Evolutionary conservation across 2,113 vertebrate genomes (phyloP).

Genomic region (Thinocorus orbignyianus): DNA sequence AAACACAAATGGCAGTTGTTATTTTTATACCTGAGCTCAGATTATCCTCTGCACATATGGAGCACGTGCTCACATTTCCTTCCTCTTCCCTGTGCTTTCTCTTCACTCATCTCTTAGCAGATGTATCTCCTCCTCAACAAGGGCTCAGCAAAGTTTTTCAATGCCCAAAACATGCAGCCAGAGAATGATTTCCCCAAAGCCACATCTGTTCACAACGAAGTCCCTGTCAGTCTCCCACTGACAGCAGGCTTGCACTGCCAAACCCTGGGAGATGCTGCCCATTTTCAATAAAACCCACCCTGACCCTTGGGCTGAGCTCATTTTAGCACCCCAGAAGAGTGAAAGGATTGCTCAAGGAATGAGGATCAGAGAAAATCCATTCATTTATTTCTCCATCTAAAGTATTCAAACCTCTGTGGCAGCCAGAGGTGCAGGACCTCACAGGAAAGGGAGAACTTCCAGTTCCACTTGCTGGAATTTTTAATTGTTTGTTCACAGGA

Average conservation of each 20-base stretch:
- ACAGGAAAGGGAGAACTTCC: background rate
- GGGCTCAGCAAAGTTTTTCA: background rate
- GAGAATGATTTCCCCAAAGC: background rate
- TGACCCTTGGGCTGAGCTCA: background rate
- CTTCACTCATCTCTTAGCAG: background rate
- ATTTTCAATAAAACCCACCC: background rate
- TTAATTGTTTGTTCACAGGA: background rate
- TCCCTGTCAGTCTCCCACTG: background rate
- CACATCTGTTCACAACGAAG: background rate
- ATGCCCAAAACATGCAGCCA: background rate
- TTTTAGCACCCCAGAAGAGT: background rate
- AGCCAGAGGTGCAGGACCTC: background rate
- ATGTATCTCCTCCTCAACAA: background rate
- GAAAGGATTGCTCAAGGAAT: background rate
- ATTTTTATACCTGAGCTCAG: background rate
- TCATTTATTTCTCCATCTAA: background rate
- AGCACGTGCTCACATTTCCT: background rate
- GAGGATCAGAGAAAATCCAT: background rate
- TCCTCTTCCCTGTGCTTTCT: background rate
- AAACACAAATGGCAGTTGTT: accelerated
- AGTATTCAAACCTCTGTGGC: background rate
- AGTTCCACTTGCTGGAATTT: background rate
- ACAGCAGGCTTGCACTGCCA: background rate
- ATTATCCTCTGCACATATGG: background rate
- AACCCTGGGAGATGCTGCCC: background rate